These are phyloP conservation scores for Acronicta psi DNA, from an alignment of 2,888 invertebrate species.

Conservation along the genomic window DNA sequence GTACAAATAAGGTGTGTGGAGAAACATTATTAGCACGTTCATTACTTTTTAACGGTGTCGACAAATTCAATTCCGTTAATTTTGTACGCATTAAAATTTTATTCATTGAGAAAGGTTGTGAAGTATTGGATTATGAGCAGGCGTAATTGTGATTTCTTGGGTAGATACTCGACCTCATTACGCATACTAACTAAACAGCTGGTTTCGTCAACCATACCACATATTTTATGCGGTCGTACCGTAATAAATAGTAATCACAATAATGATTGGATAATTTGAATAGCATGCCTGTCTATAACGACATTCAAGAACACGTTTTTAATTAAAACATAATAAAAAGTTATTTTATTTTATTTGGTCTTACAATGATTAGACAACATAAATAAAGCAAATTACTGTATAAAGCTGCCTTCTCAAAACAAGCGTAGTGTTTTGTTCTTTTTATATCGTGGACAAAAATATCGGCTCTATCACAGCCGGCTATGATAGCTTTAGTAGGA, in stretches of 20 bases:
- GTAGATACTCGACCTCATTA: constrained; percentile 50
- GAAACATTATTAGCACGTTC: constrained; percentile 20
- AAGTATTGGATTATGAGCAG: constrained; percentile 47
- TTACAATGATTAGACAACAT: constrained; percentile 13
- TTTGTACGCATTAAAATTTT: constrained; percentile 21
- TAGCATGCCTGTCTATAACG: constrained; percentile 18
- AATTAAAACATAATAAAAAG: neutral
- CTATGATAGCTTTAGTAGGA: constrained; percentile 43
- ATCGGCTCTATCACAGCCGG: constrained; percentile 8
- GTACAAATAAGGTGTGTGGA: constrained; percentile 33
- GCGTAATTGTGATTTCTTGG: constrained; percentile 47
- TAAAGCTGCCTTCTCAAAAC: constrained; percentile 2
- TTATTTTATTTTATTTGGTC: neutral
- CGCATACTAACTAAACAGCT: constrained; percentile 36
- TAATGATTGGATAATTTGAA: constrained; percentile 26
- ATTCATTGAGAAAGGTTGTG: constrained; percentile 39
- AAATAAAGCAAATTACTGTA: neutral
- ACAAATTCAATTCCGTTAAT: constrained; percentile 32
- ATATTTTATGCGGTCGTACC: constrained; percentile 46
- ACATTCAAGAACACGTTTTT: constrained; percentile 18
- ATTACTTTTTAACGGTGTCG: constrained; percentile 20
- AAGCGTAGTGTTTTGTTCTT: constrained; percentile 10
- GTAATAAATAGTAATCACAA: constrained; percentile 39
- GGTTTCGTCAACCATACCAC: constrained; percentile 44
- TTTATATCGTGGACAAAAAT: constrained; percentile 3